Percentiles rank a stretch among this genome's conserved stretches.
Conservation (phyloP, 2,797 vertebrate species). For the Leptoclinus maculatus region DNA sequence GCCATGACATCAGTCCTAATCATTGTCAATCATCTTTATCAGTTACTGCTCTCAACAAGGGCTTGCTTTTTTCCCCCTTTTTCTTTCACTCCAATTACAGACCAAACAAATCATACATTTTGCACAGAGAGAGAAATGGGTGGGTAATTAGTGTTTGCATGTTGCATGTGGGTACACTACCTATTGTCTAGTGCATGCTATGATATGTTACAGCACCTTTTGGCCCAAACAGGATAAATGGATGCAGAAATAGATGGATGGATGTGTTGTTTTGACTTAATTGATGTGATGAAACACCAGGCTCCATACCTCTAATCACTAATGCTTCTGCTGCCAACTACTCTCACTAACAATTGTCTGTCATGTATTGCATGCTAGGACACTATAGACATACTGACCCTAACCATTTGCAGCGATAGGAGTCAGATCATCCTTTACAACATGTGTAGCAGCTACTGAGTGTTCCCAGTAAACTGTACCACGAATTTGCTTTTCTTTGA, state of each 20-base stretch:
- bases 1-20: constrained; percentile 6
- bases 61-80: background rate
- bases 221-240: background rate
- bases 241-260: background rate
- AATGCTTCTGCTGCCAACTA: background rate
- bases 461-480: background rate
- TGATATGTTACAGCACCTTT: background rate
- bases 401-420: background rate
- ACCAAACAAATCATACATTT: background rate
- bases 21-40: constrained; percentile 10
- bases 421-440: background rate
- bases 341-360: background rate
- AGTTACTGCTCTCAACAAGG: background rate
- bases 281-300: constrained; percentile 6
- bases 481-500: background rate
- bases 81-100: background rate
- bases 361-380: background rate
- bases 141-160: background rate
- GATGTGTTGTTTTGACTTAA: constrained; percentile 9
- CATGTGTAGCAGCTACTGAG: background rate
- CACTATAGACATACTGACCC: background rate
- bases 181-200: constrained; percentile 1
- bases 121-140: background rate
- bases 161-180: background rate
- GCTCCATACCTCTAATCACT: background rate